Percentiles rank a stretch among this genome's conserved stretches.
Conservation (phyloP, 2,888 invertebrate species). For the Torymus tubicola region DNA sequence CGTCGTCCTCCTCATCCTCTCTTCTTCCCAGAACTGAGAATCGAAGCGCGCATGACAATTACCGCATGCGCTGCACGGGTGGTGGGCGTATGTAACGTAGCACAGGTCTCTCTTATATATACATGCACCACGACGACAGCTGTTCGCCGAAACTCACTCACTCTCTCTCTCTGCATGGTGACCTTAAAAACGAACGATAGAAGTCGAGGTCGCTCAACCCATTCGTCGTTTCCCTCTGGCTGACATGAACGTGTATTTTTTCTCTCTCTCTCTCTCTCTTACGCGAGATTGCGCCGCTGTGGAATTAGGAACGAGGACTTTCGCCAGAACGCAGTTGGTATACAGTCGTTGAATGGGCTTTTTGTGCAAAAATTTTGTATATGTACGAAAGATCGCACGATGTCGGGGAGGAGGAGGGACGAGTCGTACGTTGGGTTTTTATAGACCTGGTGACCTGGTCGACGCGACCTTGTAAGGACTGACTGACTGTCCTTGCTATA, state of each 20-base stretch:
- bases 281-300: too few species aligned
- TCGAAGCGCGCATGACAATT: conserved; percentile 4
- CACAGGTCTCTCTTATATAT: neutral
- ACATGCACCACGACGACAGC: neutral
- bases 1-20: neutral
- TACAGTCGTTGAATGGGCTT: too few species aligned
- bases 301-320: too few species aligned
- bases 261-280: neutral
- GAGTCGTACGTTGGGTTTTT: too few species aligned
- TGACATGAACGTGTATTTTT: neutral
- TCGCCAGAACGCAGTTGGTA: too few species aligned
- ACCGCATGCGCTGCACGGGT: neutral
- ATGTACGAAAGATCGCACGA: too few species aligned
- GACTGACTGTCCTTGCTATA: too few species aligned
- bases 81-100: conserved; percentile 24
- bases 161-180: neutral
- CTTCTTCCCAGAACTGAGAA: neutral
- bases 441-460: too few species aligned
- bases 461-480: too few species aligned
- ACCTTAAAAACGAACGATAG: conserved; percentile 25
- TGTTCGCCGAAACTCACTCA: neutral
- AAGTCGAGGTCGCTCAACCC: conserved; percentile 10
- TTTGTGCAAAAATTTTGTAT: too few species aligned
- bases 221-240: conserved; percentile 21
- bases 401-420: too few species aligned